Conservation (phyloP, 2,888 invertebrate species). For the Oscheius sp. region DNA sequence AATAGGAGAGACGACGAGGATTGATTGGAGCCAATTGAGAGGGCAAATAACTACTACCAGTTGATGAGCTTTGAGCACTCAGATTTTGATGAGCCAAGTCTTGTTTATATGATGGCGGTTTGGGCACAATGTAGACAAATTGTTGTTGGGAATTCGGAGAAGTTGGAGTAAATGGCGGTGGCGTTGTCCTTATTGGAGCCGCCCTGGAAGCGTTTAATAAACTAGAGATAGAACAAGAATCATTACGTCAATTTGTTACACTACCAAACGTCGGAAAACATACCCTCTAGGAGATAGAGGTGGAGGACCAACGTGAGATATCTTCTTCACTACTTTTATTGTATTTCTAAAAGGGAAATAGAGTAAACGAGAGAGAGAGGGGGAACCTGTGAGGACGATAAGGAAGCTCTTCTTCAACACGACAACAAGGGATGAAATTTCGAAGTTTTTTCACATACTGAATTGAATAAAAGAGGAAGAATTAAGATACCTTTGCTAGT, state of each 20-base stretch:
- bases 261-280: too few relatives aligned
- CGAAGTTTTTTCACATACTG: constrained; percentile 2
- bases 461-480: not conserved
- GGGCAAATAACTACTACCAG: constrained; percentile 27
- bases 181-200: constrained; percentile 1
- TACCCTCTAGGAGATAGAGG: not conserved
- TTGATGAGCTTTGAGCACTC: constrained; percentile 29
- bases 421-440: constrained; percentile 1
- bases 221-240: too few relatives aligned
- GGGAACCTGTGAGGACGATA: not conserved
- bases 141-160: not conserved
- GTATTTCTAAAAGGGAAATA: constrained; percentile 9
- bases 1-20: constrained; percentile 18
- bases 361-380: not conserved
- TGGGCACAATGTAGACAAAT: constrained; percentile 32
- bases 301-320: not conserved
- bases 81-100: constrained; percentile 16
- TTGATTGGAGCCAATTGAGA: constrained; percentile 17
- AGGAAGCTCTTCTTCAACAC: constrained; percentile 2
- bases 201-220: too few relatives aligned
- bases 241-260: too few relatives aligned
- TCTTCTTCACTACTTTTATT: constrained; percentile 10
- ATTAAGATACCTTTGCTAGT: not conserved
- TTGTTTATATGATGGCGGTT: constrained; percentile 19
- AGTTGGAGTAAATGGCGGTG: not conserved